Evolutionary conservation across 2,797 vertebrate species (phyloP), one percentile per base, ranked within the genome.

Genomic region (Syncerus caffer): DNA sequence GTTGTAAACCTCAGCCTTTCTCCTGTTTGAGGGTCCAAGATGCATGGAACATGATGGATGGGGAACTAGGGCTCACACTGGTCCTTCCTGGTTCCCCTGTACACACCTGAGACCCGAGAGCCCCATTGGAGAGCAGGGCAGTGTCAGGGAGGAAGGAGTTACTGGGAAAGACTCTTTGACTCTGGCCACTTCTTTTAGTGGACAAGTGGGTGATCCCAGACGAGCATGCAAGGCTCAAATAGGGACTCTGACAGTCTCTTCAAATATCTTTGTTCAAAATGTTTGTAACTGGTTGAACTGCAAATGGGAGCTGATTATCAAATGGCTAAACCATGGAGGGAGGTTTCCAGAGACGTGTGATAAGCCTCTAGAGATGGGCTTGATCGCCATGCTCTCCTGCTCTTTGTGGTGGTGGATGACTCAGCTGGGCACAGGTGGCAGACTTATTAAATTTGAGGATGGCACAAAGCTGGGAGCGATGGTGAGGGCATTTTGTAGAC

Each of bases 141-240:
- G 1, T 11, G 57, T 1, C 0, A 14, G 3, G 8, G 45, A 13
- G 31, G 21, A 50, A 34, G 21, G 23, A 6, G 38, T 6, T 5
- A 1, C 31, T 2, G 71, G 47, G n/a, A 51, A 62, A 31, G 64
- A 45, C 51, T 23, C 42, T 47, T 0, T 8, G 34, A 53, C 16
- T 31, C 45, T 7, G 50, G 71, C 34, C 4, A 4, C 47, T n/a
- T 11, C 21, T 38, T 13, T 27, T 4, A 1, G 58, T 10, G 50
- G n/a, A 25, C 11, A 1, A 1, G 31, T 6, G n/a, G 31, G 38
- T 51, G 47, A 25, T 16, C 47, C 29, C n/a, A 21, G 85, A 2
- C 31, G 0, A 47, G 53, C 53, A 2, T 3, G 38, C 6, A 14
- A 58, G 67, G 83, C 67, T 38, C 10, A 19, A 6, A 3, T 0